Conservation (phyloP, 1,140 invertebrate species). For the Tetragonula clypearis region DNA sequence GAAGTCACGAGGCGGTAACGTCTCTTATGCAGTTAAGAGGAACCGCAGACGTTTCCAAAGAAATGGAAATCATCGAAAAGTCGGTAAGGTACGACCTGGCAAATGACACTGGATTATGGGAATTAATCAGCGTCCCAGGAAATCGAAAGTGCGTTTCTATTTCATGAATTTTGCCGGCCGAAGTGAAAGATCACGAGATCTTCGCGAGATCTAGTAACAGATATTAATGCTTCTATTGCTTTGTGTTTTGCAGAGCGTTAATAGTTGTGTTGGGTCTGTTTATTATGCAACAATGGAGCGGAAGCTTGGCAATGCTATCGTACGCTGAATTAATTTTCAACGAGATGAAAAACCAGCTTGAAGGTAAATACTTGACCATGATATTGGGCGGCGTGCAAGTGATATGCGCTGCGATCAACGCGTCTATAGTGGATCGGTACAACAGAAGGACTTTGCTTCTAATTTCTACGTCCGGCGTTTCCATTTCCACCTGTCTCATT, state of each 20-base stretch:
- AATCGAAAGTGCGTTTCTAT: conserved; percentile 79
- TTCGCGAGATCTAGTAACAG: neutral
- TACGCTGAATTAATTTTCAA: conserved; percentile 88
- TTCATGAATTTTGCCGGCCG: neutral
- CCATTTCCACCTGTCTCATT: conserved; percentile 73
- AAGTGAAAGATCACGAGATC: neutral
- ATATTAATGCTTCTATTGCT: neutral
- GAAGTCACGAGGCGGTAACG: conserved; percentile 82
- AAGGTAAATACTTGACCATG: conserved; percentile 83
- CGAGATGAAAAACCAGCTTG: conserved; percentile 79
- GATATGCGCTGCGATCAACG: conserved; percentile 82
- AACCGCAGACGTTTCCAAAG: conserved; percentile 82
- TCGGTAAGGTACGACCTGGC: conserved; percentile 83
- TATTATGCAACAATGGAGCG: conserved; percentile 87
- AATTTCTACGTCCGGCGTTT: conserved; percentile 83
- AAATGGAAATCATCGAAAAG: conserved; percentile 84
- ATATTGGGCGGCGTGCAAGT: conserved; percentile 87
- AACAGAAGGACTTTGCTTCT: conserved; percentile 86
- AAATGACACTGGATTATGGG: conserved; percentile 81
- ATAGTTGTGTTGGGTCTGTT: conserved; percentile 85
- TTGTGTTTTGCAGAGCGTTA: conserved; percentile 77
- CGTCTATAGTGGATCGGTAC: conserved; percentile 85
- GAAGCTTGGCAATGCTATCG: conserved; percentile 87
- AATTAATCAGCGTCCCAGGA: conserved; percentile 82
- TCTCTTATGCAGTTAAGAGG: conserved; percentile 84